Percentiles rank a stretch among this genome's conserved stretches.
phyloP scores from a whole-genome alignment of 2,888 invertebrate genomes.

The Tachina lurida region DNA sequence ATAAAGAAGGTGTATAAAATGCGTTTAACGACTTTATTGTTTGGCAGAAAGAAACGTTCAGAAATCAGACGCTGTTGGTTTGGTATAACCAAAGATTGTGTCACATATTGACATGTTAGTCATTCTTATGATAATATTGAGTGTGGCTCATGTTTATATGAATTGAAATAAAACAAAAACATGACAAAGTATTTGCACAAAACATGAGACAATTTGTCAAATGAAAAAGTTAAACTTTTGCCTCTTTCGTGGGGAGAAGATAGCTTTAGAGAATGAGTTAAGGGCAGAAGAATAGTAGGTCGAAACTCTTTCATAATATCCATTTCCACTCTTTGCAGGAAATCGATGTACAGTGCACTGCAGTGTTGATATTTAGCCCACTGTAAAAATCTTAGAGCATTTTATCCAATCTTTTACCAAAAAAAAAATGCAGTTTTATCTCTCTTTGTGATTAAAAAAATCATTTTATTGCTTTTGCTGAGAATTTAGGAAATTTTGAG shows the following conservation, averaged over 20 bases:
- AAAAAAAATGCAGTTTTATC: too few relatives aligned
- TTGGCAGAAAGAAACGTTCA: conserved; percentile 33
- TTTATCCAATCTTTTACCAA: too few relatives aligned
- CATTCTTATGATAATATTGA: conserved; percentile 62
- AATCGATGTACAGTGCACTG: too few relatives aligned
- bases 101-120: conserved; percentile 71
- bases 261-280: neutral
- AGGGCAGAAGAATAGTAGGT: neutral
- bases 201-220: conserved; percentile 69
- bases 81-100: conserved; percentile 43
- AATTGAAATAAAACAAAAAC: conserved; percentile 5
- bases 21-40: conserved; percentile 69
- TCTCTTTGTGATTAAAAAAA: too few relatives aligned
- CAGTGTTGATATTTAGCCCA: too few relatives aligned
- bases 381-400: too few relatives aligned
- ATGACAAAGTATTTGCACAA: conserved; percentile 66
- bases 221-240: conserved; percentile 1
- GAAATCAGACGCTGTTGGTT: neutral
- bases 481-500: too few relatives aligned
- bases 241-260: neutral
- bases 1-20: conserved; percentile 65
- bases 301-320: too few relatives aligned
- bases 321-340: too few relatives aligned
- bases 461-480: too few relatives aligned
- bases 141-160: conserved; percentile 29